A percentile compares a stretch with the other conserved stretches of the same genome.
These are phyloP conservation scores for Seladonia tumulorum DNA, from an alignment of 2,888 invertebrate genomes.

Conservation along the genomic window DNA sequence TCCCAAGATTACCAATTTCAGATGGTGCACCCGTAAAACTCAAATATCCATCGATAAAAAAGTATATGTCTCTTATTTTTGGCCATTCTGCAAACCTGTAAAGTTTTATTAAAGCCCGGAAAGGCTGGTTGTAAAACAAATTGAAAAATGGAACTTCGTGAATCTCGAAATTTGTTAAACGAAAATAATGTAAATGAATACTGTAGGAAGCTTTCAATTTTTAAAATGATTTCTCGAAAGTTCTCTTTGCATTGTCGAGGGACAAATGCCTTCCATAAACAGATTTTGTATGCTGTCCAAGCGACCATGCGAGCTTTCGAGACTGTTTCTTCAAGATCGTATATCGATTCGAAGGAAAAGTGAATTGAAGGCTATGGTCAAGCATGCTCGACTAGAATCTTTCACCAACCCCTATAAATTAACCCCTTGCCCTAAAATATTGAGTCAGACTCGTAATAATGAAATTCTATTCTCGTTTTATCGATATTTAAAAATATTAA, in stretches of 20 bases:
- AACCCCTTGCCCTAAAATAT: too few species aligned
- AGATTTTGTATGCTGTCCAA: neutral
- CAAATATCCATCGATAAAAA: neutral
- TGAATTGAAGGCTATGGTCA: neutral
- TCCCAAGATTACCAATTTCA: slow-evolving; percentile 4
- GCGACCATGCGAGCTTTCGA: neutral
- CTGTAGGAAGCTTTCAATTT: neutral
- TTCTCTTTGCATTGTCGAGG: neutral
- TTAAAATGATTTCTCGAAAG: neutral
- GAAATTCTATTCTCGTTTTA: too few species aligned
- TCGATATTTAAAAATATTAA: too few species aligned
- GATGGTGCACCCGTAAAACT: slow-evolving; percentile 2
- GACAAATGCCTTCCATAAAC: neutral
- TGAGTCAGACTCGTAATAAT: too few species aligned
- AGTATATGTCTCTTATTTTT: neutral
- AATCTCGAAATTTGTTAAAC: neutral
- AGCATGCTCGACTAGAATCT: neutral
- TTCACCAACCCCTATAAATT: neutral
- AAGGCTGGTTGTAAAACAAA: neutral
- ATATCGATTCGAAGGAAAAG: neutral
- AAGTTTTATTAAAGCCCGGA: neutral
- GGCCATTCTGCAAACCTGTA: neutral
- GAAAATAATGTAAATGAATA: neutral
- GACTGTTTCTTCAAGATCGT: neutral
- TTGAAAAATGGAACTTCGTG: neutral